A percentile compares a stretch with the other conserved stretches of the same genome.
Conservation (phyloP, 2,888 invertebrate genomes). For the Drosophila tanythrix region DNA sequence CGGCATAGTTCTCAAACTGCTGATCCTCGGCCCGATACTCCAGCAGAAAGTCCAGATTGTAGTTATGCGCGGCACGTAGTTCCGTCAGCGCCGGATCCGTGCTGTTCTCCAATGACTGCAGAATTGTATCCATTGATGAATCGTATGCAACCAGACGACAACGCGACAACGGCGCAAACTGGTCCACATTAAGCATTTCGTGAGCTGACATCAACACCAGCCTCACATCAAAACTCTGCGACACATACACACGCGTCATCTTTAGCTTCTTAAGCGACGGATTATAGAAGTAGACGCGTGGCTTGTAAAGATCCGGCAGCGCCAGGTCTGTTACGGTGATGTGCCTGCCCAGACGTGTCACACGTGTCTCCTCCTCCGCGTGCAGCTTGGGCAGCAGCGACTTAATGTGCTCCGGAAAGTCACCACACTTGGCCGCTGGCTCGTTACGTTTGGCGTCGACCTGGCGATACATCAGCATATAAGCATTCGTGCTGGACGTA, state of each 20-base stretch:
- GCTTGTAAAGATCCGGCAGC: conserved; percentile 86
- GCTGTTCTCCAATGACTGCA: conserved; percentile 88
- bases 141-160: conserved; percentile 91
- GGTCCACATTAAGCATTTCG: conserved; percentile 87
- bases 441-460: conserved; percentile 88
- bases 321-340: conserved; percentile 86
- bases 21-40: conserved; percentile 88
- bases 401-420: conserved; percentile 91
- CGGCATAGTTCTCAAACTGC: conserved; percentile 87
- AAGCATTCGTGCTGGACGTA: conserved; percentile 93
- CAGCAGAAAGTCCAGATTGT: conserved; percentile 87
- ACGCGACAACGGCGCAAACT: conserved; percentile 87
- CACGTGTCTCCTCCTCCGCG: conserved; percentile 87
- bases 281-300: conserved; percentile 88
- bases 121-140: conserved; percentile 87
- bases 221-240: conserved; percentile 87
- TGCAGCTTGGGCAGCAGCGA: conserved; percentile 88
- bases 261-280: conserved; percentile 86
- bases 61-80: conserved; percentile 66
- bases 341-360: conserved; percentile 81
- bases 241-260: conserved; percentile 87
- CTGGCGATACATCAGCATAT: conserved; percentile 96
- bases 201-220: conserved; percentile 87
- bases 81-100: conserved; percentile 81
- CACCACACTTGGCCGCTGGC: conserved; percentile 87